These are phyloP conservation scores for Volucella inanis DNA, from an alignment of 2,888 invertebrate species.

Conservation along the genomic window DNA sequence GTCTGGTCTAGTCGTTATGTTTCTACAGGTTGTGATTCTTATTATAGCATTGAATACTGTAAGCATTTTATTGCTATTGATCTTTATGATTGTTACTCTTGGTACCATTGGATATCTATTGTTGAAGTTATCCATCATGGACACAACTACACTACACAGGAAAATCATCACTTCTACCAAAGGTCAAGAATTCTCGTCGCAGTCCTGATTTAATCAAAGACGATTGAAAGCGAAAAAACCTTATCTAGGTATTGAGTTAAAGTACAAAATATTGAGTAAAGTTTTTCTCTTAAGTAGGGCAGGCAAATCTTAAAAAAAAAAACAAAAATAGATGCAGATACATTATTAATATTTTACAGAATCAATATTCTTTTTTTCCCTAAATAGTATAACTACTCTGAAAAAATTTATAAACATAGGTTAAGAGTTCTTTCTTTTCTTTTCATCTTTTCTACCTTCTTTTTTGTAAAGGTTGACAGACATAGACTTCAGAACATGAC, in stretches of 20 bases:
- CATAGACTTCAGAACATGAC: no score
- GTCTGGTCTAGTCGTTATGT: conserved; percentile 63
- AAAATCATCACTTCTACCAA: no score
- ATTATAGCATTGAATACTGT: conserved; percentile 61
- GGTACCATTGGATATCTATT: conserved; percentile 68
- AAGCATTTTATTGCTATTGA: conserved; percentile 49
- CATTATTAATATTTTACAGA: no score
- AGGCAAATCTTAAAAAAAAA: not conserved
- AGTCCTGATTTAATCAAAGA: conserved; percentile 45
- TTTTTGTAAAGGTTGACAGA: no score
- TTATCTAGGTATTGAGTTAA: conserved; percentile 49
- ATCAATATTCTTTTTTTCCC: conserved; percentile 43
- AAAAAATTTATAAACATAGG: not conserved
- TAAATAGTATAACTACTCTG: conserved; percentile 55
- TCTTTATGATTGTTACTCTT: conserved; percentile 61
- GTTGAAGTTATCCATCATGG: conserved; percentile 53
- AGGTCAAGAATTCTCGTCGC: no score
- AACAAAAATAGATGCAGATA: no score
- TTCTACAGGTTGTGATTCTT: conserved; percentile 64
- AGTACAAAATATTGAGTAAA: conserved; percentile 66
- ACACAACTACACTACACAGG: conserved; percentile 30
- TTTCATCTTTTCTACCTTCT: no score
- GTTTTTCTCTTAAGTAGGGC: conserved; percentile 63
- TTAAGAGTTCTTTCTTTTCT: no score
- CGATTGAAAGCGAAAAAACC: conserved; percentile 62